A percentile compares a stretch with the other conserved stretches of the same genome.
phyloP scores from a whole-genome alignment of 1,140 invertebrate species.

The Nixonia krombeini region DNA sequence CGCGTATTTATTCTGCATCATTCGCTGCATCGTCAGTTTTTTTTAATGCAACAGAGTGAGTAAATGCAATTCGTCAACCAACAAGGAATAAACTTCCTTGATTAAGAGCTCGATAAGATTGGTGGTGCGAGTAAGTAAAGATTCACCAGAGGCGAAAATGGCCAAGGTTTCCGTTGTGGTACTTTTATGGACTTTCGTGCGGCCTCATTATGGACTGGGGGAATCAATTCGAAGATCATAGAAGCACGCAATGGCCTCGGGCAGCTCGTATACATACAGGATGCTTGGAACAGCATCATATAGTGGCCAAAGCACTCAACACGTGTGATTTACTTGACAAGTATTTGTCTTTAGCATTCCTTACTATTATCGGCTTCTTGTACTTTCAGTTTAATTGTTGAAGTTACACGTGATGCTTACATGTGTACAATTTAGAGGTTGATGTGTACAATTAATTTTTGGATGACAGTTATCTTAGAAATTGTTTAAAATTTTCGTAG shows the following conservation, averaged over 20 bases:
- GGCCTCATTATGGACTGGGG: constrained; percentile 37
- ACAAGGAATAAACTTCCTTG: constrained; percentile 25
- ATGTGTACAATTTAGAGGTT: no score
- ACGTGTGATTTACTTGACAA: constrained; percentile 32
- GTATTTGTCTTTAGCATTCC: not conserved
- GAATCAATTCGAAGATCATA: constrained; percentile 48
- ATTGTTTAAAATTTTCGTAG: no score
- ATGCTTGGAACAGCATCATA: constrained; percentile 12
- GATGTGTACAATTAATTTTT: no score
- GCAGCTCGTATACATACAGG: constrained; percentile 41
- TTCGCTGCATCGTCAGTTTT: no score
- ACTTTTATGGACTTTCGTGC: constrained; percentile 42
- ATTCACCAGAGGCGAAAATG: constrained; percentile 28
- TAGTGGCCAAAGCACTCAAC: constrained; percentile 5
- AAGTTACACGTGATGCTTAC: no score
- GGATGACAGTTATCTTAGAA: no score
- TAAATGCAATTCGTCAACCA: constrained; percentile 30
- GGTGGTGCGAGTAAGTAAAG: constrained; percentile 20
- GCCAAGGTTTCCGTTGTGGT: constrained; percentile 25
- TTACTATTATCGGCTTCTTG: no score
- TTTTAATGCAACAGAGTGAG: constrained; percentile 10
- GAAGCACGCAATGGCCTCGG: constrained; percentile 28
- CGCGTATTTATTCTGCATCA: no score
- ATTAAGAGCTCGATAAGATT: constrained; percentile 37
- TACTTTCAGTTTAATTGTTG: no score